Evolutionary conservation across 2,797 vertebrate genomes (phyloP).

Genomic region (Coendou prehensilis): DNA sequence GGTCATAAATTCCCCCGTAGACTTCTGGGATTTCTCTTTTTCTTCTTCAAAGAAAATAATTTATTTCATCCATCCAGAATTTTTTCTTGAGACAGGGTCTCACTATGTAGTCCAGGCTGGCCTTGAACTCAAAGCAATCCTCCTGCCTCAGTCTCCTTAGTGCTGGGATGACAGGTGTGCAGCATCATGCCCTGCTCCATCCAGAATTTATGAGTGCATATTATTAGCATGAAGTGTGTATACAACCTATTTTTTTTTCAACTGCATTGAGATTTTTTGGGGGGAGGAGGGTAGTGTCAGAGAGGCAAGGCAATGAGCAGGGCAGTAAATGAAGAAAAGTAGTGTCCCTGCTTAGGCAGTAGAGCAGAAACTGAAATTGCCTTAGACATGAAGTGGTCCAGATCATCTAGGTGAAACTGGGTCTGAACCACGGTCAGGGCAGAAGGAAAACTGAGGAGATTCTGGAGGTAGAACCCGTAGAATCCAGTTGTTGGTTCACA

Average conservation of each 20-base stretch:
- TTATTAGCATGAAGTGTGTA: neutral
- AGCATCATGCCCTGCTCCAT: neutral
- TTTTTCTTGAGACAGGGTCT: no score
- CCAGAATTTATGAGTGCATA: neutral
- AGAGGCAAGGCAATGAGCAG: neutral
- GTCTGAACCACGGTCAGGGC: neutral
- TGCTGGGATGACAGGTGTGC: no score
- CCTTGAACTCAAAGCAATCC: no score
- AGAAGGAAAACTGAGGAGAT: neutral
- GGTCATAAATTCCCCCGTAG: neutral
- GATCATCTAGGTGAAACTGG: constrained; percentile 39
- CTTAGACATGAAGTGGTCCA: neutral
- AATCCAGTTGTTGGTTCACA: neutral
- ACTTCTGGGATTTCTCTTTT: constrained; percentile 3
- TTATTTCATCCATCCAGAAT: constrained; percentile 33
- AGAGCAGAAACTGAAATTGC: constrained; percentile 8
- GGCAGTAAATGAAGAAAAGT: neutral
- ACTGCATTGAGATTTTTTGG: neutral
- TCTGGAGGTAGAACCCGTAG: neutral
- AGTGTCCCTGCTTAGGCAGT: neutral
- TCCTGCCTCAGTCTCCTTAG: no score
- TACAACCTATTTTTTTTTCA: neutral
- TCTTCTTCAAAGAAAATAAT: neutral
- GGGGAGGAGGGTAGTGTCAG: no score
- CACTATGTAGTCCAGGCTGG: no score